Evolutionary conservation across 2,888 invertebrate species (phyloP), one percentile per base, ranked within the genome.

Genomic region (Stegana nigrithorax): DNA sequence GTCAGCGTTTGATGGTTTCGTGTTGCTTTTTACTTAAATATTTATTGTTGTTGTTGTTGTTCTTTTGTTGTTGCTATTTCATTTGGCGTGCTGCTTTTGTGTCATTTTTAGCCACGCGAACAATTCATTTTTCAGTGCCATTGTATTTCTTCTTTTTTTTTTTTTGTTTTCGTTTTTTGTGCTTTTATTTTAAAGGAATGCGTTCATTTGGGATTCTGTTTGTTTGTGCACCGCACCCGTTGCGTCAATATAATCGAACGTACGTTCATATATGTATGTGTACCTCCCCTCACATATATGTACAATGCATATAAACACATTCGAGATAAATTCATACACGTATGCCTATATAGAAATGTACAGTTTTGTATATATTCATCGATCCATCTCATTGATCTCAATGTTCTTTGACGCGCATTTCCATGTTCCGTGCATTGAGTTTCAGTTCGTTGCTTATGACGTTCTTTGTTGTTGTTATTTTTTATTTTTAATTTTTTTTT

Each of bases 361-460:
- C n/a, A n/a, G n/a, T 26, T 12, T 51, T 55, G 21, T 36, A 55
- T 55, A 55, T 55, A 36, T 36, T 29, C 53, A 55, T 55, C 32
- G 53, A 55, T 55, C 53, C 53, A 55, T 55, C 53, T 55, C 53
- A 55, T 55, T 55, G 53, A 55, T 55, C 53, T 36, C 53, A 27
- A 55, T 55, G 53, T 55, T 55, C 53, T 55, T 55, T 75, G 78
- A 75, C 76, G 76, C 76, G 72, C 67, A 63, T 71, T 75, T 73
- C 70, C 73, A 72, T 42, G 53, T 32, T 55, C 14, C 27, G 53
- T 55, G 32, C 21, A 21, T 17, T 29, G 19, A 21, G 36, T 36
- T 55, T 55, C 53, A 55, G 36, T 55, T 36, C 36, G 53, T 17
- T 55, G 53, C 53, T 55, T 55, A 36, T 26, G 32, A n/a, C 23